Evolutionary conservation across 2,113 vertebrate species (phyloP).

Genomic region (Oryctolagus cuniculus): DNA sequence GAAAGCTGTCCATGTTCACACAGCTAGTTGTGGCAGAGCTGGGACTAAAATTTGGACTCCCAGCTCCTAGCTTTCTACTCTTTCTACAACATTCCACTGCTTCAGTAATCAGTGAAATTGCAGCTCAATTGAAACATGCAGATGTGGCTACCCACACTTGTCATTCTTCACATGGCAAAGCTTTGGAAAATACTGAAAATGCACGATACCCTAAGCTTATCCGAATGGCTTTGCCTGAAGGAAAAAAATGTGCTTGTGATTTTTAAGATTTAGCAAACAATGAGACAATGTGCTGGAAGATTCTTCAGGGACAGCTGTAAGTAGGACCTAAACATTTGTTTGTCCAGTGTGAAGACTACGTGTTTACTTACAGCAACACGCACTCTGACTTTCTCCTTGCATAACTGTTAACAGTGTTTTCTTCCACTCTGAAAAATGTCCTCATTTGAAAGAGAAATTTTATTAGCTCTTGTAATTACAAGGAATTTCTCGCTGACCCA

Average conservation of each 20-base stretch:
- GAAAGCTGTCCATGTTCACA: not conserved
- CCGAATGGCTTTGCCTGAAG: conserved; percentile 67
- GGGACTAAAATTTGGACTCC: not conserved
- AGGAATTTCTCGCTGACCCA: conserved; percentile 73
- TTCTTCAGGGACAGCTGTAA: conserved; percentile 72
- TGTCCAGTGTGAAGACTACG: conserved; percentile 22
- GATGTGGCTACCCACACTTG: not conserved
- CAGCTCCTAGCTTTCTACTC: rapidly evolving
- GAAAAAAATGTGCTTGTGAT: conserved; percentile 73
- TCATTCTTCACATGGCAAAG: not conserved
- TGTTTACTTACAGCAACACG: not conserved
- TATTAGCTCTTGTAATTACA: conserved; percentile 65
- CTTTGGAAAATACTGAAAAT: not conserved
- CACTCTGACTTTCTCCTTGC: not conserved
- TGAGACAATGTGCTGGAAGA: conserved; percentile 42
- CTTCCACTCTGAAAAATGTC: conserved; percentile 15
- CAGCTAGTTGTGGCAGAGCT: not conserved
- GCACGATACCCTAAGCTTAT: not conserved
- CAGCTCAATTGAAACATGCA: not conserved
- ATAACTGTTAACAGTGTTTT: conserved; percentile 23
- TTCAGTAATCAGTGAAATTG: not conserved
- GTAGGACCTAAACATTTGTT: conserved; percentile 66
- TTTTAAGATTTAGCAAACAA: conserved; percentile 77
- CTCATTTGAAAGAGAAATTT: conserved; percentile 62
- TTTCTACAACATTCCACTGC: not conserved